A percentile compares a stretch with the other conserved stretches of the same genome.
Evolutionary conservation across 2,888 invertebrate species (phyloP).

Genomic region (Drosophila suboccidentalis): DNA sequence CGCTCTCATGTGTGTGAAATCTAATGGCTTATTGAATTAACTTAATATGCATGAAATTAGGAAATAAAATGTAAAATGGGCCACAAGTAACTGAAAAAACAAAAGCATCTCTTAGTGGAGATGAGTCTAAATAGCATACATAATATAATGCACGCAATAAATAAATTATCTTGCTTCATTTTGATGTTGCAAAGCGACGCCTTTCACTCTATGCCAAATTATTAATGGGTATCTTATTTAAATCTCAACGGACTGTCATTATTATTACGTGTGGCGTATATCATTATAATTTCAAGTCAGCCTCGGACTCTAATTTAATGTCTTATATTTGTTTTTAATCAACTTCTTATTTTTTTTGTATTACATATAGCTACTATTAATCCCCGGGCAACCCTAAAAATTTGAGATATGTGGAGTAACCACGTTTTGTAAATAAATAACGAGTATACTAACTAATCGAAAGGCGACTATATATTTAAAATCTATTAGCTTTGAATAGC

Average conservation of each 20-base stretch:
- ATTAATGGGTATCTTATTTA: conserved; percentile 47
- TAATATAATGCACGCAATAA: conserved; percentile 30
- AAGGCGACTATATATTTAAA: too few species aligned
- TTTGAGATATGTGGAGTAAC: neutral
- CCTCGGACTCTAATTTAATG: neutral
- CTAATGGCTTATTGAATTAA: conserved; percentile 33
- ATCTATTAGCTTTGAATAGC: too few species aligned
- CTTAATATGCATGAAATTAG: conserved; percentile 40
- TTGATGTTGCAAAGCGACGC: conserved; percentile 31
- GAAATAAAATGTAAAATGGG: conserved; percentile 17
- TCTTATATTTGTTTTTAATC: conserved; percentile 8
- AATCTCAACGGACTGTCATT: conserved; percentile 20
- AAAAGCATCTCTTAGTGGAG: conserved; percentile 10
- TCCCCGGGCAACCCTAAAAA: too few species aligned
- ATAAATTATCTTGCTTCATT: conserved; percentile 45
- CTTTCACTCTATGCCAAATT: conserved; percentile 44
- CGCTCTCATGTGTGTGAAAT: conserved; percentile 8
- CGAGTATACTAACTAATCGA: too few species aligned
- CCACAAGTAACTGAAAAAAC: conserved; percentile 12
- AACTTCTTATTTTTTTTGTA: neutral
- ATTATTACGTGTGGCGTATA: conserved; percentile 17
- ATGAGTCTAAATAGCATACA: conserved; percentile 18
- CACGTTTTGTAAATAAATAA: too few species aligned
- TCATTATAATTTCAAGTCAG: conserved; percentile 14
- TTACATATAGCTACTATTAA: neutral